These are phyloP conservation scores for Sarcophaga peregrina DNA, from an alignment of 1,140 invertebrate genomes.

Conservation along the genomic window DNA sequence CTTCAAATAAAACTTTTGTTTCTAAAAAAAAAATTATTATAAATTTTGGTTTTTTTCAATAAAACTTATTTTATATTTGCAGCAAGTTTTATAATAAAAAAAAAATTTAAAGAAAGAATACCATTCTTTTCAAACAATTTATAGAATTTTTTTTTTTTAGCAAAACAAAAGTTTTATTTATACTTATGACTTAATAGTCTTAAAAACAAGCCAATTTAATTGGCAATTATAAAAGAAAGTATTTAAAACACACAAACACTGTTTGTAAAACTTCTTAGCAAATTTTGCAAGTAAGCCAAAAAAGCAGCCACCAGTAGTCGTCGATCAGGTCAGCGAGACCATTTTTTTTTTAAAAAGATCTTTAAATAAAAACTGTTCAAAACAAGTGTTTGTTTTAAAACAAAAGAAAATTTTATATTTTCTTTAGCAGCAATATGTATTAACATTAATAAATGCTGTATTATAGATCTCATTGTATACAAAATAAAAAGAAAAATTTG, in stretches of 20 bases:
- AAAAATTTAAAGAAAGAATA: background rate
- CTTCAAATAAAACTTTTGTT: slow-evolving; percentile 18
- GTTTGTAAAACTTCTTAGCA: slow-evolving; percentile 37
- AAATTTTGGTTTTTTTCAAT: background rate
- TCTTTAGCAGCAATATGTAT: no score
- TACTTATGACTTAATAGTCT: background rate
- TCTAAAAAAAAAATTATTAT: no score
- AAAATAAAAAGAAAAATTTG: no score
- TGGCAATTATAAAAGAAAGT: background rate
- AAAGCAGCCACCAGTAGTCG: slow-evolving; percentile 13
- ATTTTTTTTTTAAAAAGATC: slow-evolving; percentile 28
- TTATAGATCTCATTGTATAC: no score
- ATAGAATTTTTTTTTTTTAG: background rate
- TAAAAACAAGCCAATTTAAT: slow-evolving; percentile 28
- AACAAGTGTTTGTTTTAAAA: background rate
- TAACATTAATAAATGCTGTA: no score
- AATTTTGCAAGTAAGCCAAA: slow-evolving; percentile 33
- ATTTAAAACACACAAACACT: slow-evolving; percentile 5
- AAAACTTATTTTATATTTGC: slow-evolving; percentile 1
- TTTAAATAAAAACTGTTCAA: background rate
- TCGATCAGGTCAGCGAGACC: background rate
- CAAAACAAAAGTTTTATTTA: background rate
- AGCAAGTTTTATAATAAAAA: background rate
- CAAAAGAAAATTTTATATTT: background rate
- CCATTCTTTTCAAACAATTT: background rate